Percentiles rank a stretch among this genome's conserved stretches.
phyloP scores from a whole-genome alignment of 2,797 vertebrate genomes.

The Acanthurus tractus region DNA sequence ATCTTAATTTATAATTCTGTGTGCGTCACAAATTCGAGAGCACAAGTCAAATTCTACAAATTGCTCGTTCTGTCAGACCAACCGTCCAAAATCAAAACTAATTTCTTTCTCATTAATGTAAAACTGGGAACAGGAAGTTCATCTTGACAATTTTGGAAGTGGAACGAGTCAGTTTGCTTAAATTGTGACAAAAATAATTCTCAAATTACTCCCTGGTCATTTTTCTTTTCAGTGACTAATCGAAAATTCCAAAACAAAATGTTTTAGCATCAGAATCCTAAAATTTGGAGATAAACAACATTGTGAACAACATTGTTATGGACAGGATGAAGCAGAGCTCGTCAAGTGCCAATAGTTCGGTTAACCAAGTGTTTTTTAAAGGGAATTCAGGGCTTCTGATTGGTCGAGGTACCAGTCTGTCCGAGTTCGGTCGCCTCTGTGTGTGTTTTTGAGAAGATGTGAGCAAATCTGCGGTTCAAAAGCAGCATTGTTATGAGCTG shows the following conservation, averaged over 20 bases:
- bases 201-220: too few species aligned
- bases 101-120: neutral
- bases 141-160: neutral
- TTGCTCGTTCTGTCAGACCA: too few species aligned
- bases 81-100: neutral
- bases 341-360: neutral
- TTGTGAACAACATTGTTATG: neutral
- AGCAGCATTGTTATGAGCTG: neutral
- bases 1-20: too few species aligned
- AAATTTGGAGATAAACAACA: neutral
- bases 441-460: neutral
- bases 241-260: too few species aligned
- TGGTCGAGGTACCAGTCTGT: neutral
- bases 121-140: neutral
- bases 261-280: neutral
- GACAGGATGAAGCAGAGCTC: neutral
- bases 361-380: neutral
- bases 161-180: neutral
- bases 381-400: neutral
- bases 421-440: neutral
- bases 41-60: neutral
- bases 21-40: too few species aligned
- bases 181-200: neutral
- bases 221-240: too few species aligned
- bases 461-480: neutral